phyloP scores from a whole-genome alignment of 2,888 invertebrate genomes.

The Parapristionchus giblindavisi region DNA sequence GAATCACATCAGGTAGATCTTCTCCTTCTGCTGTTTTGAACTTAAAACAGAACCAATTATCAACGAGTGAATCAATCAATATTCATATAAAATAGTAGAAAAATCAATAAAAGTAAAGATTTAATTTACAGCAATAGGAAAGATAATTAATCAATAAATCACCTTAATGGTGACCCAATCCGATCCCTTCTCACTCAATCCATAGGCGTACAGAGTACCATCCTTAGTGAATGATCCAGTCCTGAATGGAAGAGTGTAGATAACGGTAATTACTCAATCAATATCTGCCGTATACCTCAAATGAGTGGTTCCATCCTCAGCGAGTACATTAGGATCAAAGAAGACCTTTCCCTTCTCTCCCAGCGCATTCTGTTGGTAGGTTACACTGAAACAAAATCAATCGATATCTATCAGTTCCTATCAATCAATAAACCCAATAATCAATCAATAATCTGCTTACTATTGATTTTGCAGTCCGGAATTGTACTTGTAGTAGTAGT shows the following conservation, averaged over 20 bases:
- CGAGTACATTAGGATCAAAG: conserved; percentile 91
- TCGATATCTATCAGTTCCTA: not conserved
- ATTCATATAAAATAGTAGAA: not conserved
- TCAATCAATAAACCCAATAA: not conserved
- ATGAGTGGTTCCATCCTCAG: conserved; percentile 88
- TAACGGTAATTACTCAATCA: too few species aligned
- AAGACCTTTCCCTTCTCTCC: conserved; percentile 81
- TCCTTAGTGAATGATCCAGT: conserved; percentile 85
- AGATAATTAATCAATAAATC: not conserved
- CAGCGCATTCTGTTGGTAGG: conserved; percentile 85
- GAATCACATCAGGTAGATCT: conserved; percentile 87
- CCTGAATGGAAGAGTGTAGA: conserved; percentile 58
- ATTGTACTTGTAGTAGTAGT: conserved; percentile 91
- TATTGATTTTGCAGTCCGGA: conserved; percentile 95
- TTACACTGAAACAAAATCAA: conserved; percentile 77
- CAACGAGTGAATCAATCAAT: not conserved
- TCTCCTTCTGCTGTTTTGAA: conserved; percentile 74
- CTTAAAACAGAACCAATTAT: not conserved
- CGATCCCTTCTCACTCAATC: conserved; percentile 89
- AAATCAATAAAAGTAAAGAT: not conserved
- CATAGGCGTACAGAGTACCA: conserved; percentile 88
- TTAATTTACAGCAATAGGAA: not conserved
- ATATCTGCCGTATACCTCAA: too few species aligned
- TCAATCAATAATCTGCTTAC: conserved; percentile 73
- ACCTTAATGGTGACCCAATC: conserved; percentile 89